Evolutionary conservation across 2,797 vertebrate species (phyloP).

Genomic region (Poeciliopsis infans): DNA sequence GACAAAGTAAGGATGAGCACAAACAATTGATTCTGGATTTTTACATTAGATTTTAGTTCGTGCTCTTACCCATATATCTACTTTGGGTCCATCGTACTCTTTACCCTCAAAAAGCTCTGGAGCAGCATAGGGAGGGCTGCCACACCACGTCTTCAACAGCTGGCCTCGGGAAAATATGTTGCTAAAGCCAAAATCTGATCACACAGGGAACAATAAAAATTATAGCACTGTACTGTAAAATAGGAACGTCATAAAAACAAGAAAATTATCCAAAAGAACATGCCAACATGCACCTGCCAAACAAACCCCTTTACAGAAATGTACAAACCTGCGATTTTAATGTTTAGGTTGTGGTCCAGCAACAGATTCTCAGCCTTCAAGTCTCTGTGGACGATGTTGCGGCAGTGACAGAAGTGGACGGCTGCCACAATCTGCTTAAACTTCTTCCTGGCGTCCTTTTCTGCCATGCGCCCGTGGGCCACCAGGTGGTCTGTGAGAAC

Average conservation of each 20-base stretch:
- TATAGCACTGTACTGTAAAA: slow-evolving; percentile 1
- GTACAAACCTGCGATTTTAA: slow-evolving; percentile 93
- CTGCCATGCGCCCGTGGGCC: slow-evolving; percentile 97
- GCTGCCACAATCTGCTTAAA: slow-evolving; percentile 98
- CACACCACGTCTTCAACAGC: slow-evolving; percentile 98
- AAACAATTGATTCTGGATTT: neutral
- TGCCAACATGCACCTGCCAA: slow-evolving; percentile 66
- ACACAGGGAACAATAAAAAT: slow-evolving; percentile 12
- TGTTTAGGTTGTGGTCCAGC: slow-evolving; percentile 98
- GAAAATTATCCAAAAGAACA: slow-evolving; percentile 25
- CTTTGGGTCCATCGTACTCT: slow-evolving; percentile 97
- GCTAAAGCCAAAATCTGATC: slow-evolving; percentile 97
- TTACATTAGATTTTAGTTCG: neutral
- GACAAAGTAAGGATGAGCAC: neutral
- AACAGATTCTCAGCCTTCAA: slow-evolving; percentile 98
- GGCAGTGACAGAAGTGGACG: slow-evolving; percentile 97
- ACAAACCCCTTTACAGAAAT: neutral
- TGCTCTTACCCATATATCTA: slow-evolving; percentile 95
- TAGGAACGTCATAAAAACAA: slow-evolving; percentile 20
- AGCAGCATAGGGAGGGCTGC: slow-evolving; percentile 96
- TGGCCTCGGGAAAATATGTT: slow-evolving; percentile 97
- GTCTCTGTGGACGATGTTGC: slow-evolving; percentile 96
- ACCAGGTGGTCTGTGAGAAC: slow-evolving; percentile 90
- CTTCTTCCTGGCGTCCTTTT: slow-evolving; percentile 96
- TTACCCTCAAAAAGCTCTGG: slow-evolving; percentile 98